Conservation (phyloP, 2,888 invertebrate species). For the Apamea sordens region DNA sequence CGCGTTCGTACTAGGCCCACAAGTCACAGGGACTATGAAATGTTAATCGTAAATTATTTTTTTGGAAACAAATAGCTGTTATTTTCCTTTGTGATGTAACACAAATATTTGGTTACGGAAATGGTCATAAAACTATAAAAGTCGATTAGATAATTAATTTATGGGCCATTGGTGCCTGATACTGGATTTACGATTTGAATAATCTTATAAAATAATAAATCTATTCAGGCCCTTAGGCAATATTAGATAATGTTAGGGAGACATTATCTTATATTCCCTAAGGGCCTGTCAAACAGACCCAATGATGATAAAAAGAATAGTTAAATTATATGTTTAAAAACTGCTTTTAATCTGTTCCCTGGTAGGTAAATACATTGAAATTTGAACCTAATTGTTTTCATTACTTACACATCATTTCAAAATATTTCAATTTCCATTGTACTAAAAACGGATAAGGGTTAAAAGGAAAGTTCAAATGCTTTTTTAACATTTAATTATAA, state of each 20-base stretch:
- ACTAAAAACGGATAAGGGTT: constrained; percentile 56
- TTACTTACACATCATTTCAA: constrained; percentile 9
- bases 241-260: background rate
- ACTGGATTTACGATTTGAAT: constrained; percentile 6
- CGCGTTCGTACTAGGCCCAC: constrained; percentile 8
- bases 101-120: constrained; percentile 47
- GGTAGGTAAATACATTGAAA: constrained; percentile 2
- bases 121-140: constrained; percentile 50
- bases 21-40: constrained; percentile 34
- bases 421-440: constrained; percentile 48
- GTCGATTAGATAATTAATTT: constrained; percentile 38
- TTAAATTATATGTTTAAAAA: background rate
- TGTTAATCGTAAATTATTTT: constrained; percentile 44
- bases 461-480: constrained; percentile 61
- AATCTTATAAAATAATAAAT: background rate
- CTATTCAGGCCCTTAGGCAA: background rate
- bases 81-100: constrained; percentile 25
- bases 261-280: background rate
- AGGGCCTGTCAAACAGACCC: background rate
- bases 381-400: constrained; percentile 7
- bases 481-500: constrained; percentile 79
- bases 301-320: background rate
- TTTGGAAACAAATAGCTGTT: constrained; percentile 12
- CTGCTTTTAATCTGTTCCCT: background rate
- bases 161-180: constrained; percentile 14